Percentiles rank a stretch among this genome's conserved stretches.
phyloP scores from a whole-genome alignment of 2,797 vertebrate species.

The Darevskia nairensis region DNA sequence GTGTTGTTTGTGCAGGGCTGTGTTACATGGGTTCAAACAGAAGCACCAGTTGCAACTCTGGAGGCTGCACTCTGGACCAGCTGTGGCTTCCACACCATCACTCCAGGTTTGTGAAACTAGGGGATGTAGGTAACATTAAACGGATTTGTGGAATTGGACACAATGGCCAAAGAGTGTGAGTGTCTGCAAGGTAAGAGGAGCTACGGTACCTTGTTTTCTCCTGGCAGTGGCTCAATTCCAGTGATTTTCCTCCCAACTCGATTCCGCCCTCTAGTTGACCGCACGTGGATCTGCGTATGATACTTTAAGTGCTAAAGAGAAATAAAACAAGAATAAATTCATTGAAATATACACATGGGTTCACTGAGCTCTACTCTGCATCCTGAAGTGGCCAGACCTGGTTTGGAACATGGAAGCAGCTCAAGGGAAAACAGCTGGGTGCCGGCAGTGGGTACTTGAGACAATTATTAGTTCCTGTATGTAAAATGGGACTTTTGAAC shows the following conservation, averaged over 20 bases:
- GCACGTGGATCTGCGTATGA: constrained; percentile 97
- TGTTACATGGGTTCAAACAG: no score
- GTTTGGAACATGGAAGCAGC: neutral
- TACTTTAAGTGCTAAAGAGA: constrained; percentile 93
- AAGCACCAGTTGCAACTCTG: no score
- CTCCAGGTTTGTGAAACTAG: no score
- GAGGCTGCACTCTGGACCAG: no score
- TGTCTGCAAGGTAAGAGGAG: neutral
- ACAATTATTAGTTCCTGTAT: neutral
- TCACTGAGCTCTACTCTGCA: no score
- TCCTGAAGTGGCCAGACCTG: neutral
- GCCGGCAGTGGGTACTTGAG: no score
- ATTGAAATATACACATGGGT: neutral
- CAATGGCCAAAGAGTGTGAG: neutral
- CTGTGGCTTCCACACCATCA: no score
- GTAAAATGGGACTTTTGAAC: neutral
- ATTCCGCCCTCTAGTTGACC: constrained; percentile 97
- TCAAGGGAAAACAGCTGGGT: neutral
- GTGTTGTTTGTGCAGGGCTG: no score
- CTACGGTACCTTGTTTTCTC: constrained; percentile 93
- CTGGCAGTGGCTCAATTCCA: constrained; percentile 96
- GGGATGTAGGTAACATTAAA: rapidly evolving
- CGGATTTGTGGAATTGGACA: no score
- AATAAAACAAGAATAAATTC: neutral
- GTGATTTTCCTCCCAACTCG: constrained; percentile 99